Evolutionary conservation across 2,113 vertebrate genomes (phyloP), one percentile per base, ranked within the genome.

Genomic region (Corythornis cristatus): DNA sequence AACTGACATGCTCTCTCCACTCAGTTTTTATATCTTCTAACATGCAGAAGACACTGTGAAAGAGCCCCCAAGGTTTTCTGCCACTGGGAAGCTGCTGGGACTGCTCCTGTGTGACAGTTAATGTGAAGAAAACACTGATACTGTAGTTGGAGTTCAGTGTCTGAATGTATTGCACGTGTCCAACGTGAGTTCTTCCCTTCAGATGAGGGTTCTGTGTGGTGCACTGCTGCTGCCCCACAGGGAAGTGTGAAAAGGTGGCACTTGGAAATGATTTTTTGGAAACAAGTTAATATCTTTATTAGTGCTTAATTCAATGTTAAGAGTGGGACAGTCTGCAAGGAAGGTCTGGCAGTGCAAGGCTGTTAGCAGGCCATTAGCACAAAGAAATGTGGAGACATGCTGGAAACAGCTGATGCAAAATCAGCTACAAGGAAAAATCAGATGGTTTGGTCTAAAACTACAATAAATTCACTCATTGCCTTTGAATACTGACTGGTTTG

Each of bases 161-260:
- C 80, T 88, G 72, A 79, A 58, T 86, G 54, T 76, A 71, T 53
- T 60, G 93, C 86, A 80, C 51, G 80, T 54, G 70, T 94, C 85
- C 88, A 94, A 61, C 76, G 62, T 93, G 80, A 62, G 26, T 90
- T 93, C n/a, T 48, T 11, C 91, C 65, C 75, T 92, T 96, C 90
- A 96, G 93, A 79, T 81, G 3, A 78, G 88, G 77, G 72, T 86
- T 95, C 87, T 90, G 37, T 89, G 78, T 93, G 88, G 96, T 90
- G 96, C 92, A 93, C 92, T 96, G 94, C 85, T 89, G 93, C 83
- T 97, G 85, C 95, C 80, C 31, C 67, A 71, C 33, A 80, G 71
- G 71, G 76, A 92, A 13, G 15, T 58, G 89, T 90, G 85, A 81
- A 86, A 87, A 90, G 92, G 26, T 56, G 93, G 95, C 65, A 83